phyloP scores from a whole-genome alignment of 1,140 invertebrate genomes.

The Platorchestia sp. region DNA sequence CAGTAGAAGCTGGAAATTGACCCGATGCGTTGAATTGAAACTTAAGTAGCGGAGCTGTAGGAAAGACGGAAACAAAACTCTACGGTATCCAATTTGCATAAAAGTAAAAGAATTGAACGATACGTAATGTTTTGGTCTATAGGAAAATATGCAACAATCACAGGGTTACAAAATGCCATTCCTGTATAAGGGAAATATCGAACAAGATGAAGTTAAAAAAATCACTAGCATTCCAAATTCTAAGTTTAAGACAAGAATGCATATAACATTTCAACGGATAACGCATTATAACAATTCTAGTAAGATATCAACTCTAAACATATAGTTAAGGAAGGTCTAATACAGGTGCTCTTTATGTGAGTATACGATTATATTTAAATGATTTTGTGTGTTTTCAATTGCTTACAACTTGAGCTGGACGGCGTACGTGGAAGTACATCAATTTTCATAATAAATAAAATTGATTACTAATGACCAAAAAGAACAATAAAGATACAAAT shows the following conservation, averaged over 20 bases:
- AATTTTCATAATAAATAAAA: not conserved
- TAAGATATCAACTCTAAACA: too few relatives aligned
- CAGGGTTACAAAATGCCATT: not conserved
- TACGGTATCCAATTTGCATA: not conserved
- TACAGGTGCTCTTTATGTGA: too few relatives aligned
- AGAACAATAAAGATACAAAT: not conserved
- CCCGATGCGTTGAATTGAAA: not conserved
- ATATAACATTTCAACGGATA: not conserved
- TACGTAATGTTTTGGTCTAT: not conserved
- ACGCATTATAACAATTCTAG: not conserved
- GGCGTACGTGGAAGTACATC: not conserved
- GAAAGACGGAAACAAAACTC: not conserved
- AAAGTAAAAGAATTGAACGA: not conserved
- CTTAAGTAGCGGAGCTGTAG: not conserved
- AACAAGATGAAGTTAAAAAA: not conserved
- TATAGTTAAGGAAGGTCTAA: too few relatives aligned
- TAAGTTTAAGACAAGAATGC: not conserved
- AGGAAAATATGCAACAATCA: not conserved
- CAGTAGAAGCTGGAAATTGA: not conserved
- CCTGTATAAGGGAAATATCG: not conserved
- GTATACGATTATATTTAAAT: too few relatives aligned
- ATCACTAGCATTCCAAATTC: not conserved
- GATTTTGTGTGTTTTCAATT: not conserved
- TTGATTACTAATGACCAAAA: not conserved
- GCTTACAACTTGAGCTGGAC: too few relatives aligned